Percentiles rank a stretch among this genome's conserved stretches.
These are phyloP conservation scores for Leptobrachium leishanense DNA, from an alignment of 2,113 vertebrate species.

Conservation along the genomic window DNA sequence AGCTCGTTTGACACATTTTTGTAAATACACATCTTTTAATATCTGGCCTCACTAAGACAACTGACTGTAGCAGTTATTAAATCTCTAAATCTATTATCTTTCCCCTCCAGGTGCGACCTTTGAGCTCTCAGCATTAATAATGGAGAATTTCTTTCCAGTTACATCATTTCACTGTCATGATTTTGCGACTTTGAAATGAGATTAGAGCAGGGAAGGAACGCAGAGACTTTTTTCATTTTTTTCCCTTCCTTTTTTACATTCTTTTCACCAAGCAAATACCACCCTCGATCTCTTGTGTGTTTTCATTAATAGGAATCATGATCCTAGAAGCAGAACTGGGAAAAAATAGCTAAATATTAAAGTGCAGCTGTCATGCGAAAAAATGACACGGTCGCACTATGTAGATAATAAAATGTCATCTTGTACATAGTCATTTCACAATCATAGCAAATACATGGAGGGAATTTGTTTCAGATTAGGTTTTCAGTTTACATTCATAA, in stretches of 20 bases:
- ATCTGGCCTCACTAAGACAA: conserved; percentile 45
- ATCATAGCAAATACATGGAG: neutral
- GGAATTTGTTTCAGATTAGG: conserved; percentile 13
- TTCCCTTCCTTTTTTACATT: neutral
- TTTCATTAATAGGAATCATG: conserved; percentile 18
- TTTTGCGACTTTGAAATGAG: conserved; percentile 43
- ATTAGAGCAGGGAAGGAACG: conserved; percentile 27
- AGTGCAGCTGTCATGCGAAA: no score
- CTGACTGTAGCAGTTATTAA: conserved; percentile 47
- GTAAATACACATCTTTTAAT: conserved; percentile 49
- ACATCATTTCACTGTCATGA: conserved; percentile 43
- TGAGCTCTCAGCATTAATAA: conserved; percentile 48
- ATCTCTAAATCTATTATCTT: conserved; percentile 50
- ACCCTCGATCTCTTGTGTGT: conserved; percentile 7
- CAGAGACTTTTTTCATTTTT: conserved; percentile 4
- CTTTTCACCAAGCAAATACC: conserved; percentile 27
- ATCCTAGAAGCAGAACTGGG: neutral
- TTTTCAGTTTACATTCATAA: neutral
- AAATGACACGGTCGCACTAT: neutral
- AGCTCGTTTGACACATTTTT: conserved; percentile 44
- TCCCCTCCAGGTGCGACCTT: conserved; percentile 45
- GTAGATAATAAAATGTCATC: neutral
- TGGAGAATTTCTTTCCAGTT: conserved; percentile 47
- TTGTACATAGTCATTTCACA: neutral
- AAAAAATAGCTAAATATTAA: neutral